These are phyloP conservation scores for Drosophila littoralis DNA, from an alignment of 1,140 invertebrate genomes.

Conservation along the genomic window DNA sequence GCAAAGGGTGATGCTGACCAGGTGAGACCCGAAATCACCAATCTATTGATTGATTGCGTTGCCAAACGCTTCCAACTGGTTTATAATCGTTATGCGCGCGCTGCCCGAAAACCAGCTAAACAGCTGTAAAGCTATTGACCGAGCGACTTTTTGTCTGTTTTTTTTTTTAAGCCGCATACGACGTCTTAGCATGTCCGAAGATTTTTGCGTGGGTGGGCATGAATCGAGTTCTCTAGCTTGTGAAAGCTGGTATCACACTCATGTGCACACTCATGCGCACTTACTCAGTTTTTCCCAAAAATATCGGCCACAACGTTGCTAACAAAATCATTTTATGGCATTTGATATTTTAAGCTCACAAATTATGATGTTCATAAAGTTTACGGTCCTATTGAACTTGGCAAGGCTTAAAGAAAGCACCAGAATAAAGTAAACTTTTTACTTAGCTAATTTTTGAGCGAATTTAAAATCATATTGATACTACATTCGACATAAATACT, in stretches of 20 bases:
- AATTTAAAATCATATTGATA: too few relatives aligned
- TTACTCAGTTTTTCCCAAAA: background rate
- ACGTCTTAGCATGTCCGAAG: conserved; percentile 16
- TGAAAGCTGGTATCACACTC: conserved; percentile 3
- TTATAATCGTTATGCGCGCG: conserved; percentile 40
- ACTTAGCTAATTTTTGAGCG: too few relatives aligned
- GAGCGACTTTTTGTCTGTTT: conserved; percentile 64
- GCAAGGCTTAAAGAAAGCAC: background rate
- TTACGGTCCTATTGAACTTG: background rate
- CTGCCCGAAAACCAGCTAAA: conserved; percentile 44
- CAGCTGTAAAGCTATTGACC: conserved; percentile 80
- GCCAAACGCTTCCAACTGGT: conserved; percentile 66
- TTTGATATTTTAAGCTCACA: background rate
- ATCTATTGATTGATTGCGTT: conserved; percentile 71
- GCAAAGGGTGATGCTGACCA: conserved; percentile 81
- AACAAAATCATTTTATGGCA: background rate
- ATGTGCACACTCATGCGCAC: background rate
- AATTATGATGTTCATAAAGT: background rate
- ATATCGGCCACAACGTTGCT: background rate
- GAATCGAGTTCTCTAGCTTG: conserved; percentile 26
- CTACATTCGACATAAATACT: too few relatives aligned
- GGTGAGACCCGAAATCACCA: conserved; percentile 62
- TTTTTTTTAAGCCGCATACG: conserved; percentile 43
- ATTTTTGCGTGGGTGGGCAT: conserved; percentile 33
- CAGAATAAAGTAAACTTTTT: background rate